These are phyloP conservation scores for Meiosimyza platycephala DNA, from an alignment of 2,888 invertebrate genomes.

Conservation along the genomic window DNA sequence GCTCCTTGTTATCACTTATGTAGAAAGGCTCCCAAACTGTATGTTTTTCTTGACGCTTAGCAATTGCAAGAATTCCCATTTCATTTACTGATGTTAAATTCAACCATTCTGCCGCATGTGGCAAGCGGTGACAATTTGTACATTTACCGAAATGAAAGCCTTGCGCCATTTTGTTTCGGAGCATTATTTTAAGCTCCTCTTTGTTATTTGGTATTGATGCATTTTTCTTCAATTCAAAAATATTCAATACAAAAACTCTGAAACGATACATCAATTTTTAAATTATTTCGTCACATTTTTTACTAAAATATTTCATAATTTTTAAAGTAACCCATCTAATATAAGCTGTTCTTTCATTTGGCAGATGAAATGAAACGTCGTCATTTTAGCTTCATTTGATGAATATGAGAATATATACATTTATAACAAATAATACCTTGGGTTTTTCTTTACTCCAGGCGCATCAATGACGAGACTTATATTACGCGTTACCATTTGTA, in stretches of 20 bases:
- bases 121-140: conserved; percentile 48
- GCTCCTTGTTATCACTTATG: conserved; percentile 88
- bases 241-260: conserved; percentile 54
- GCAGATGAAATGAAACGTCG: no score
- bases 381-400: no score
- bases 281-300: no score
- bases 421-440: no score
- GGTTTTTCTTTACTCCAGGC: no score
- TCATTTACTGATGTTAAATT: conserved; percentile 34
- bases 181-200: conserved; percentile 48
- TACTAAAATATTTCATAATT: no score
- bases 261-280: background rate
- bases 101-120: conserved; percentile 48
- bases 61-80: conserved; percentile 73
- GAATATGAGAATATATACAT: no score
- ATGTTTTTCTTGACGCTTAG: conserved; percentile 77
- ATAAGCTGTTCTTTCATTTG: no score
- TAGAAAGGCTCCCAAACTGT: conserved; percentile 92
- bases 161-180: conserved; percentile 42
- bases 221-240: conserved; percentile 51
- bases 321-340: no score
- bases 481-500: conserved; percentile 78
- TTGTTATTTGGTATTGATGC: conserved; percentile 53
- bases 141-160: conserved; percentile 51
- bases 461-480: conserved; percentile 56